Base-by-base conservation (phyloP, 2,888 invertebrate genomes). In the Scaptomyza flava region DNA sequence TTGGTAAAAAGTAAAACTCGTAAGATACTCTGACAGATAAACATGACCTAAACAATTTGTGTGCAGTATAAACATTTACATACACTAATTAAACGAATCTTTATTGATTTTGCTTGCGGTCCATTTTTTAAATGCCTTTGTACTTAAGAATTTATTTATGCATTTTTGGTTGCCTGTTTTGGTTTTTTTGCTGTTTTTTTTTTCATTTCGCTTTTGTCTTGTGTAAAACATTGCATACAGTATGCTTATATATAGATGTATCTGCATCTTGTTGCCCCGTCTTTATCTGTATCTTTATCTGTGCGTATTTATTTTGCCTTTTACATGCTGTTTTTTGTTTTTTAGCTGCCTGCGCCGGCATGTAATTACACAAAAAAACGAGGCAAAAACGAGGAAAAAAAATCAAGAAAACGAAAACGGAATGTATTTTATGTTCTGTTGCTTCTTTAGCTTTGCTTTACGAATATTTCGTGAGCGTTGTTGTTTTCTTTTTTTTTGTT, bases 281-380 rank as follows among this genome's bases (percentile, higher is more conserved):
- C 34, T 65, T 61, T 52, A 48, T 45, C 47, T 68, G 59, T 71
- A 73, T 74, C 68, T 85, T 80, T 81, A 78, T 70, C 86, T 80
- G 83, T 78, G 86, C 78, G 83, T 82, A 82, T 82, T 81, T 79
- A 79, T 73, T 79, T 73, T 77, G 77, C 67, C 66, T 60, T 81
- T 79, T 81, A 78, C 83, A 72, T 68, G 48, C 36, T 54, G 54
- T 7, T 43, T 48, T 58, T 33, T 34, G n/a, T n/a, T 27, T 27
- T 27, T 27, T 53, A 53, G 60, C 65, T 74, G 62, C 51, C 63
- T 65, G 43, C 61, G 52, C 53, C 63, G 79, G 72, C 78, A 71
- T 83, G 83, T 85, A 85, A 82, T 82, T 82, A 80, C 79, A 77
- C 54, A 69, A 65, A 72, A 67, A 58, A 58, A 17, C 17, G 17